Evolutionary conservation across 92 coral and sea anemone genomes (phyloP).

Genomic region (Phenganax stokvisi): DNA sequence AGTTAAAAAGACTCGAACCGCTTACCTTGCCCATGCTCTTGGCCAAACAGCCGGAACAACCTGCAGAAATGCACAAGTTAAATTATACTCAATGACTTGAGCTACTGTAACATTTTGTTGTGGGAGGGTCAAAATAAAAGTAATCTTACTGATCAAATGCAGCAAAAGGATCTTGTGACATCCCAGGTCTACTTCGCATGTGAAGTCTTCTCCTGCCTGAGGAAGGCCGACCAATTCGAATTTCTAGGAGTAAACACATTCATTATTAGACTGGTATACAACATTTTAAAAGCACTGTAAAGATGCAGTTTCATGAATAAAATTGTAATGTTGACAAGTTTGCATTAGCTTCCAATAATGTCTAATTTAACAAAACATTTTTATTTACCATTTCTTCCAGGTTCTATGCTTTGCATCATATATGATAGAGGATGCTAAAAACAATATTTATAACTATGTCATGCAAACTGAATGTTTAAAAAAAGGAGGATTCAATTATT

Average conservation of each 20-base stretch:
- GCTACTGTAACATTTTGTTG: not conserved
- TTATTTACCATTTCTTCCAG: conserved; percentile 2
- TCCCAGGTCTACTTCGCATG: conserved; percentile 12
- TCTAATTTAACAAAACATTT: not conserved
- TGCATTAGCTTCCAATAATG: not conserved
- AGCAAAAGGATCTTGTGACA: conserved; percentile 14
- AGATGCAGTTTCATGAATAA: too few relatives aligned
- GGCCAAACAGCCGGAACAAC: conserved; percentile 14
- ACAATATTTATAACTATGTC: not conserved
- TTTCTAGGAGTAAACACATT: not conserved
- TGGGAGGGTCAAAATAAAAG: not conserved
- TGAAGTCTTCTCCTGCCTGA: conserved; percentile 2
- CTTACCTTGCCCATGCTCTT: conserved; percentile 3
- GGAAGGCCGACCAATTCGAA: not conserved
- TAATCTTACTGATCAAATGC: conserved; percentile 36
- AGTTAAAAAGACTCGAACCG: not conserved
- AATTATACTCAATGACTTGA: not conserved
- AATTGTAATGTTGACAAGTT: not conserved
- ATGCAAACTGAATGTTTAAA: not conserved
- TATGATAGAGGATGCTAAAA: not conserved
- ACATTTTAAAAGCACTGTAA: too few relatives aligned
- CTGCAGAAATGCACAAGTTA: not conserved
- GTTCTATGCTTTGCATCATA: not conserved
- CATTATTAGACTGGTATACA: too few relatives aligned
- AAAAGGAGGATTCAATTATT: not conserved